Conservation (phyloP, 2,113 vertebrate species). For the Pituophis catenifer region DNA sequence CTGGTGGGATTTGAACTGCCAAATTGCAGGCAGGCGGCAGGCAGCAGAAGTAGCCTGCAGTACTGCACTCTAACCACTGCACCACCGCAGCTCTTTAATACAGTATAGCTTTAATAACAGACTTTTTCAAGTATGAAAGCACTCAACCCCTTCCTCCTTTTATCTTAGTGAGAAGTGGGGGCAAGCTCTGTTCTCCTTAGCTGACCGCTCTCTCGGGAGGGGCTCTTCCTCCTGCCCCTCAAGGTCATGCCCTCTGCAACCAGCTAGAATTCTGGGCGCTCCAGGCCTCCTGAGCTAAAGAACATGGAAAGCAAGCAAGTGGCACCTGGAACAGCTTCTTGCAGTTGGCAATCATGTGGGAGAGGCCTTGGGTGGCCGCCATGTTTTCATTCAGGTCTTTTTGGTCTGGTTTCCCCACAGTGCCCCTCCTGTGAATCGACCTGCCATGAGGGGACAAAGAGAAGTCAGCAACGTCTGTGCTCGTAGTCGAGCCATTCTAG, state of each 20-base stretch:
- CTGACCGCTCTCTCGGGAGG: background rate
- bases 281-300: background rate
- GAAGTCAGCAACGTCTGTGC: accelerated
- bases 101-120: background rate
- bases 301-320: accelerated
- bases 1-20: too few relatives aligned
- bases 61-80: too few relatives aligned
- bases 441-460: slow-evolving; percentile 44
- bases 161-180: background rate
- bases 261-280: background rate
- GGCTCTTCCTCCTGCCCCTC: background rate
- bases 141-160: background rate
- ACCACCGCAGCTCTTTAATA: too few relatives aligned
- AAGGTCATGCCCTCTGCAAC: background rate
- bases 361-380: slow-evolving; percentile 81
- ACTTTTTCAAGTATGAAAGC: background rate
- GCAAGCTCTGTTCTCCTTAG: background rate
- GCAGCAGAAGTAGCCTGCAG: too few relatives aligned
- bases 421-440: slow-evolving; percentile 70
- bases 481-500: accelerated
- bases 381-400: slow-evolving; percentile 85
- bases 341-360: slow-evolving; percentile 84
- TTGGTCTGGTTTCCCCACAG: slow-evolving; percentile 74
- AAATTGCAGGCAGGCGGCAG: too few relatives aligned
- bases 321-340: slow-evolving; percentile 87